Evolutionary conservation across 1,140 invertebrate genomes (phyloP), one percentile per base, ranked within the genome.

Genomic region (Plutomurus gul): DNA sequence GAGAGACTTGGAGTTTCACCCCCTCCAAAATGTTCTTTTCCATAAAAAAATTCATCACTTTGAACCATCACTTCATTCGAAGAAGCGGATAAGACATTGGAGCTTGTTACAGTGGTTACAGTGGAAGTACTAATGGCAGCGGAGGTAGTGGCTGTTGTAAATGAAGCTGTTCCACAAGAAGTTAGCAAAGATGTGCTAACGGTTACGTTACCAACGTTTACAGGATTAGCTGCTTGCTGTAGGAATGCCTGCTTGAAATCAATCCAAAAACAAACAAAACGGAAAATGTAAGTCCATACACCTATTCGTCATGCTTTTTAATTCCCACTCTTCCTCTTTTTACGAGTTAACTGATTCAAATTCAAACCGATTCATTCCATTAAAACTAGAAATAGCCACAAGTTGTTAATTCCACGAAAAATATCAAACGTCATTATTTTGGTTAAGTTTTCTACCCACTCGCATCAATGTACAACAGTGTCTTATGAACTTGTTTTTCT

Each of bases 191-290:
- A 65, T 6, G 56, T 33, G 27, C 27, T 65, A 33, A 27, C 56
- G 51, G 27, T 56, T 30, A 56, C 51, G 56, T 65, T 65, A 11
- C 30, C 56, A 65, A 65, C 56, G 56, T 18, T 65, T 36, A 65
- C 56, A 65, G 56, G 27, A 33, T 25, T 65, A 33, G 56, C 16
- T 33, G 56, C 56, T 33, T 65, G 56, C 18, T 65, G 56, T 65
- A 65, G 56, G 27, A 65, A 33, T 65, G 56, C 56, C 56, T 65
- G 56, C 27, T 33, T 27, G n/a, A 36, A 65, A 65, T 65, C 56
- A 27, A 65, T 65, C 27, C 56, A 65, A 65, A 43, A 65, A 65
- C 56, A 65, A 65, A 65, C 56, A 65, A 65, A 65, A 65, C 56
- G 56, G 56, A 65, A 65, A 65, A 33, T 65, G 56, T 65, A 25